Evolutionary conservation across 2,888 invertebrate species (phyloP).

Genomic region (Dascillus cervinus): DNA sequence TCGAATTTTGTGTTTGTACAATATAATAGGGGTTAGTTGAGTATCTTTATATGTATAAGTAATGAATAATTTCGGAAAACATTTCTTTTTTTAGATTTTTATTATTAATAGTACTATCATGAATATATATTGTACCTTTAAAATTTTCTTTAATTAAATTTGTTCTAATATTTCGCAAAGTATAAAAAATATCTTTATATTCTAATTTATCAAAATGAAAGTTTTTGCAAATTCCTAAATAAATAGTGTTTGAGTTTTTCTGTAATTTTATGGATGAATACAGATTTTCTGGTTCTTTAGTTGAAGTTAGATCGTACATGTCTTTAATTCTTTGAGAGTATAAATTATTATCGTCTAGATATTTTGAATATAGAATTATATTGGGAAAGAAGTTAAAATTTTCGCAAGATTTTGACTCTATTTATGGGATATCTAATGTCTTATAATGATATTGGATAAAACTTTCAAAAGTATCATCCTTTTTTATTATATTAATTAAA

Average conservation of each 20-base stretch:
- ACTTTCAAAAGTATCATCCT: constrained; percentile 4
- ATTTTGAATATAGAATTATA: constrained; percentile 2
- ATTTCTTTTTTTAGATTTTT: constrained; percentile 5
- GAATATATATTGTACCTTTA: too few species aligned
- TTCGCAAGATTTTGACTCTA: not conserved
- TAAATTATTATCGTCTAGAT: constrained; percentile 4
- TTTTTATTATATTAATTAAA: constrained; percentile 2
- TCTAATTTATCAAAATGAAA: constrained; percentile 6
- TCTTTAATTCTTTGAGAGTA: constrained; percentile 1
- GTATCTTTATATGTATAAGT: too few species aligned
- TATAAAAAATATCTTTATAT: constrained; percentile 5
- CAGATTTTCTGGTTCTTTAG: constrained; percentile 1
- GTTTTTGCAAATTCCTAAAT: constrained; percentile 1
- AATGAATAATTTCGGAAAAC: constrained; percentile 4
- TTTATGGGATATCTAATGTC: constrained; percentile 1
- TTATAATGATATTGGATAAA: constrained; percentile 3
- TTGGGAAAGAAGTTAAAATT: not conserved
- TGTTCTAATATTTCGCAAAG: constrained; percentile 2
- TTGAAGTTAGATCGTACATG: not conserved
- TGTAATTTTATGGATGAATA: constrained; percentile 1
- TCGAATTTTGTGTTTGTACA: too few species aligned
- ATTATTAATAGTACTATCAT: constrained; percentile 3
- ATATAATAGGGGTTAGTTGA: too few species aligned
- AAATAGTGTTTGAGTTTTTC: not conserved
- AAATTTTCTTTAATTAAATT: constrained; percentile 1